Evolutionary conservation across 2,888 invertebrate genomes (phyloP).

Genomic region (Tinea pellionella): DNA sequence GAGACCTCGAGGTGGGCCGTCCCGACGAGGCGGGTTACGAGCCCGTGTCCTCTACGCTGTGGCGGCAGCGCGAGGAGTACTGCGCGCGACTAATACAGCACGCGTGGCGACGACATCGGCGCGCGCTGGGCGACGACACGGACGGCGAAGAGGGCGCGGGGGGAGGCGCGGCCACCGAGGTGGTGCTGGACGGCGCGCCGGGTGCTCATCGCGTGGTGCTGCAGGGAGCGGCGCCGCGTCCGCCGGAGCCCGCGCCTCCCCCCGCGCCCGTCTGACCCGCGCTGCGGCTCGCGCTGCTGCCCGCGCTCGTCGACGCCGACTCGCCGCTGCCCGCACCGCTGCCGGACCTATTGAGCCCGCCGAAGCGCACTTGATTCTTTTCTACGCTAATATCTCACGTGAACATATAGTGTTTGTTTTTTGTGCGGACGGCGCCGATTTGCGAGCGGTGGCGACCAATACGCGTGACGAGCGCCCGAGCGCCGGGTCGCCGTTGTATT

Average conservation of each 20-base stretch:
- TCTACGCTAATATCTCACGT: conserved; percentile 34
- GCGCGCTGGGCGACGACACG: conserved; percentile 58
- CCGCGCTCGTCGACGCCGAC: conserved; percentile 62
- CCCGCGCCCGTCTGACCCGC: conserved; percentile 74
- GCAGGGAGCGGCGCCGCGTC: conserved; percentile 87
- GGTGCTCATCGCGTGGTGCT: conserved; percentile 93
- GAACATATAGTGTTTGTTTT: conserved; percentile 13
- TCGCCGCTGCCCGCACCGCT: conserved; percentile 53
- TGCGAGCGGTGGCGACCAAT: conserved; percentile 12
- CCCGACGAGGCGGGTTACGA: conserved; percentile 92
- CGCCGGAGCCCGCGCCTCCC: conserved; percentile 84
- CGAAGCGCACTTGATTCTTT: conserved; percentile 59
- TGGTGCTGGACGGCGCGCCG: conserved; percentile 86
- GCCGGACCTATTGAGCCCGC: conserved; percentile 44
- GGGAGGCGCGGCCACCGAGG: conserved; percentile 78
- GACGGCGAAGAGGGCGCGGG: conserved; percentile 34
- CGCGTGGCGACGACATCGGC: conserved; percentile 91
- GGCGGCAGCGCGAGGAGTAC: conserved; percentile 96
- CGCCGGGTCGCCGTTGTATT: not conserved
- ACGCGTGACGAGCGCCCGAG: conserved; percentile 20
- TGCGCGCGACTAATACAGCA: conserved; percentile 95
- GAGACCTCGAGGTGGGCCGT: conserved; percentile 87
- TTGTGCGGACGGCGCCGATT: conserved; percentile 11
- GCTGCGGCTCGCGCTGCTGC: conserved; percentile 67
- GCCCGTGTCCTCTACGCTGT: conserved; percentile 93